Conservation (phyloP, 2,797 vertebrate genomes). For the Melanotaenia nigrans region DNA sequence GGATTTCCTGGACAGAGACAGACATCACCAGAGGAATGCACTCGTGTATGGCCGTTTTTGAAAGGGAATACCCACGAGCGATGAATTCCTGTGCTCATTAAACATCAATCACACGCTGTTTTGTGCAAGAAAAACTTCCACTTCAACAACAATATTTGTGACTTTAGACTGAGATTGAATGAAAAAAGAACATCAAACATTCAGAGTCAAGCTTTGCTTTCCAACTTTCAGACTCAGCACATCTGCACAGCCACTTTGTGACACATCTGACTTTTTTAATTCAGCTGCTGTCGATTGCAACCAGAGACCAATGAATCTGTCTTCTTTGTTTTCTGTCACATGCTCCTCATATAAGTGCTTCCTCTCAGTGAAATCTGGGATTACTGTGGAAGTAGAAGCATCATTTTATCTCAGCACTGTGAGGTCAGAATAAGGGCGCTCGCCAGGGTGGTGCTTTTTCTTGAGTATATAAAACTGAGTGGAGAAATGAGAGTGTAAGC, state of each 20-base stretch:
- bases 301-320: conserved; percentile 36
- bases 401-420: neutral
- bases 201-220: conserved; percentile 13
- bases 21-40: conserved; percentile 16
- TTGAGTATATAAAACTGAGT: conserved; percentile 38
- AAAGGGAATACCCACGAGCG: conserved; percentile 15
- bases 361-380: conserved; percentile 3
- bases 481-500: conserved; percentile 52
- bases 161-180: neutral
- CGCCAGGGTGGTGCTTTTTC: conserved; percentile 26
- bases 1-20: conserved; percentile 57
- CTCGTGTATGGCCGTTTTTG: neutral
- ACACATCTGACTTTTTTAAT: conserved; percentile 61
- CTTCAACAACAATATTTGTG: conserved; percentile 1
- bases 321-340: conserved; percentile 47
- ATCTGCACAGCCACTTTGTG: conserved; percentile 58
- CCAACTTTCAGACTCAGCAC: conserved; percentile 41
- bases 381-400: neutral
- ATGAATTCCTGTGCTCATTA: conserved; percentile 21
- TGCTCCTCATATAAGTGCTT: conserved; percentile 36
- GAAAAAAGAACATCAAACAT: neutral
- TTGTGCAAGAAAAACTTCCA: conserved; percentile 10
- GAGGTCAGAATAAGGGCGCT: conserved; percentile 38
- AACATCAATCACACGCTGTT: conserved; percentile 7
- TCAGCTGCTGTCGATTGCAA: conserved; percentile 26